Percentiles rank a stretch among this genome's conserved stretches.
Conservation (phyloP, 1,140 invertebrate species). For the Helicoverpa zea region DNA sequence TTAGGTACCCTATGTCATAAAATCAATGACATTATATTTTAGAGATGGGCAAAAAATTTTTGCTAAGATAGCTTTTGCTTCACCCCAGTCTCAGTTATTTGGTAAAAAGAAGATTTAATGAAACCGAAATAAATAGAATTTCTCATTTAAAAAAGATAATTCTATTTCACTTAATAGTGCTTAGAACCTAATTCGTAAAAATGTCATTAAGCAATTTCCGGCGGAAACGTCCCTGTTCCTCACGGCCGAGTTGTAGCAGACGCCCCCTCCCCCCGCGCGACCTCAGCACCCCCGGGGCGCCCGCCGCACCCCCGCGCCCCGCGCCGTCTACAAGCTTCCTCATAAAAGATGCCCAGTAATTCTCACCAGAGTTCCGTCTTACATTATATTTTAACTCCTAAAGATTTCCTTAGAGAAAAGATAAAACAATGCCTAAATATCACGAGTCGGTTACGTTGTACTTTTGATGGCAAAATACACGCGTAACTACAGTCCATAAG, state of each 20-base stretch:
- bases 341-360: conserved; percentile 20
- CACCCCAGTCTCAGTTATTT: no score
- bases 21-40: no score
- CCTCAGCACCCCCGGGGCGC: not conserved
- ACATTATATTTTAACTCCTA: conserved; percentile 23
- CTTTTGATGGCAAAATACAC: no score
- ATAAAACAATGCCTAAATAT: not conserved
- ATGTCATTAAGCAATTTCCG: conserved; percentile 18
- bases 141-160: not conserved
- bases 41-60: no score
- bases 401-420: not conserved
- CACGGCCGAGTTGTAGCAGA: not conserved
- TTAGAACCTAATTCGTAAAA: conserved; percentile 21
- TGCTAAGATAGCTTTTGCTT: no score
- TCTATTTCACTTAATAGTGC: not conserved
- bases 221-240: conserved; percentile 21
- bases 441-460: no score
- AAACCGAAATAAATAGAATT: no score
- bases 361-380: conserved; percentile 17
- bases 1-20: no score
- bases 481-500: no score
- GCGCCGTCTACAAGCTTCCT: conserved; percentile 3
- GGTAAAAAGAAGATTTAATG: no score
- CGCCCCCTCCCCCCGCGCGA: not conserved
- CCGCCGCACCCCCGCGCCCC: not conserved